Base-by-base conservation (phyloP, 2,113 vertebrate genomes). In the Poecilia latipinna region DNA sequence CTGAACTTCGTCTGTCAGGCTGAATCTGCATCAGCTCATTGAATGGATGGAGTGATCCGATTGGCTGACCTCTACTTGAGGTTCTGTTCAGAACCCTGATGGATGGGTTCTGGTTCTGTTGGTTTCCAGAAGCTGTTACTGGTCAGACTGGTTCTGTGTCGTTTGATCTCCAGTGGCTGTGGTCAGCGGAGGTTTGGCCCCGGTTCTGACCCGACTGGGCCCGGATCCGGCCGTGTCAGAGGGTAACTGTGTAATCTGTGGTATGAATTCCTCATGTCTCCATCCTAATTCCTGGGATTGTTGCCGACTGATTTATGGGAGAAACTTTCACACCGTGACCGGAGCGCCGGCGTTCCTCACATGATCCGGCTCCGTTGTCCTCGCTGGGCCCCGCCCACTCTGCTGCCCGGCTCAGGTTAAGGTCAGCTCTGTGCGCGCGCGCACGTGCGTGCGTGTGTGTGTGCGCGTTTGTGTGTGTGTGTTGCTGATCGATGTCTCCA, bases 361-460 rank as follows among this genome's bases (percentile, higher is more conserved):
- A 48, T 48, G 44, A 48, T 48, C 64, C 61, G 0, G 13, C n/a
- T 67, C 19, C 24, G 17, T 62, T 35, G 29, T 60, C 44, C 44
- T 48, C 1, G 17, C 5, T 17, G 17, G 3, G 13, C 65, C 61
- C 69, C 8, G 69, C 76, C 33, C 63, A 15, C 64, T 78, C 68
- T 79, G 72, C 26, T 74, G 44, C 62, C 65, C 39, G 77, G 80
- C 73, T 90, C 71, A 78, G 75, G 79, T 89, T 84, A 80, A 87
- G 87, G 88, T 88, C 82, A 79, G 66, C 37, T 82, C 65, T 65
- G 0, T 60, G 32, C 61, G 31, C 62, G 62, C 54, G 44, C 74
- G 72, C 72, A 65, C 70, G 5, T 37, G 5, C 3, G 0, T 60
- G 32, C 61, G 31, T 65, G 62, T 61, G 44, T 76, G 72, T 76